Percentiles rank a stretch among this genome's conserved stretches.
These are phyloP conservation scores for Trachops cirrhosus DNA, from an alignment of 2,797 vertebrate species.

Conservation along the genomic window DNA sequence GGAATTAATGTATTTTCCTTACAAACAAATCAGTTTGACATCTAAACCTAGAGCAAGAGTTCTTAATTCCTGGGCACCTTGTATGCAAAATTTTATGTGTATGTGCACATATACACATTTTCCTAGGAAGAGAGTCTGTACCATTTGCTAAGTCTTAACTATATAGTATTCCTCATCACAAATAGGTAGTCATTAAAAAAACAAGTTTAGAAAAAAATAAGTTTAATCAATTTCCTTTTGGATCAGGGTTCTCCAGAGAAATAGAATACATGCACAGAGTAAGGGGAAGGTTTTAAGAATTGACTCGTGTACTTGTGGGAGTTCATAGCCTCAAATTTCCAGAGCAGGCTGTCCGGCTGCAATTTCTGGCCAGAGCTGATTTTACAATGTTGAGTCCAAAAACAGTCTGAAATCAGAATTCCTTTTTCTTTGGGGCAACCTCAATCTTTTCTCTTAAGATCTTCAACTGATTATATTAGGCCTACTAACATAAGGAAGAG, in stretches of 20 bases:
- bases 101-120: neutral
- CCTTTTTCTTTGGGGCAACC: neutral
- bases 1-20: constrained; percentile 16
- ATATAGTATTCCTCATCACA: neutral
- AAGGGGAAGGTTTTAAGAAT: neutral
- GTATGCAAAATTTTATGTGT: neutral
- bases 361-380: neutral
- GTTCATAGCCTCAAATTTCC: neutral
- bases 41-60: constrained; percentile 8
- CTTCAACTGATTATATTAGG: neutral
- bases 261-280: neutral
- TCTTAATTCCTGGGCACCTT: neutral
- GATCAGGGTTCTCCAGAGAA: neutral
- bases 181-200: neutral
- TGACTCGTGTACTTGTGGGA: neutral
- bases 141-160: neutral
- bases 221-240: neutral
- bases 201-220: neutral
- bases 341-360: neutral
- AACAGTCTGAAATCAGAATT: neutral
- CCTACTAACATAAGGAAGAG: neutral
- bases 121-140: neutral
- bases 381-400: neutral
- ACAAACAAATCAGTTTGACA: constrained; percentile 26
- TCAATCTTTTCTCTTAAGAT: neutral